phyloP scores from a whole-genome alignment of 2,113 vertebrate genomes.

The Dromiciops gliroides region DNA sequence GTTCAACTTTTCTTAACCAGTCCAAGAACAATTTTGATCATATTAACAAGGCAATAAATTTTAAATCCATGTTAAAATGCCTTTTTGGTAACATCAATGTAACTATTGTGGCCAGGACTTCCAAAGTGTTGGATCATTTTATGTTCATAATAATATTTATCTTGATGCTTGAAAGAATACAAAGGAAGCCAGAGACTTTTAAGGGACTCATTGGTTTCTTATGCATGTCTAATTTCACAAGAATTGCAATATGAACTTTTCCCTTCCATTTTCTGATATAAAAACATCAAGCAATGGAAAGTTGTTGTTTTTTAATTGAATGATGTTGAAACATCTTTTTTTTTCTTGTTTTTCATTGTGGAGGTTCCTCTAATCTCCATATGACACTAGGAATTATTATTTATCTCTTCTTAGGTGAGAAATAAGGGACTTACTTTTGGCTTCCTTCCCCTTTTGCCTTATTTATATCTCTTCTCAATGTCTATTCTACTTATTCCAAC shows the following conservation, averaged over 20 bases:
- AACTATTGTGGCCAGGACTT: neutral
- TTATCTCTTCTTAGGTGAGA: neutral
- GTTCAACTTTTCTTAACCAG: constrained; percentile 3
- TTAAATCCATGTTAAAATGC: constrained; percentile 56
- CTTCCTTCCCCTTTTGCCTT: neutral
- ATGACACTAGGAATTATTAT: neutral
- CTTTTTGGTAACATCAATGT: neutral
- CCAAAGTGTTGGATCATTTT: constrained; percentile 41
- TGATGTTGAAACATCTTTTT: constrained; percentile 1
- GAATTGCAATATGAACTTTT: constrained; percentile 51
- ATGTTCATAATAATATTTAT: constrained; percentile 58
- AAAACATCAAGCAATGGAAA: constrained; percentile 33
- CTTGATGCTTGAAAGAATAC: constrained; percentile 58
- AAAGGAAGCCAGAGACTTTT: constrained; percentile 35
- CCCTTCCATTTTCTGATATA: constrained; percentile 15
- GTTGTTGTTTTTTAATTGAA: constrained; percentile 13
- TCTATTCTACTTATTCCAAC: neutral
- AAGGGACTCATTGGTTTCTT: constrained; percentile 21
- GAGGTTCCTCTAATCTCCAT: neutral
- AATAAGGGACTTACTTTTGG: neutral
- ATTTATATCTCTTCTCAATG: neutral
- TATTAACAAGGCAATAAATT: constrained; percentile 38
- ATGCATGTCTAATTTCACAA: constrained; percentile 39
- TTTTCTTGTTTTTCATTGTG: constrained; percentile 26
- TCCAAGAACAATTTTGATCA: constrained; percentile 48